Conservation (phyloP, 2,113 vertebrate genomes). For the Ancistrus triradiatus region DNA sequence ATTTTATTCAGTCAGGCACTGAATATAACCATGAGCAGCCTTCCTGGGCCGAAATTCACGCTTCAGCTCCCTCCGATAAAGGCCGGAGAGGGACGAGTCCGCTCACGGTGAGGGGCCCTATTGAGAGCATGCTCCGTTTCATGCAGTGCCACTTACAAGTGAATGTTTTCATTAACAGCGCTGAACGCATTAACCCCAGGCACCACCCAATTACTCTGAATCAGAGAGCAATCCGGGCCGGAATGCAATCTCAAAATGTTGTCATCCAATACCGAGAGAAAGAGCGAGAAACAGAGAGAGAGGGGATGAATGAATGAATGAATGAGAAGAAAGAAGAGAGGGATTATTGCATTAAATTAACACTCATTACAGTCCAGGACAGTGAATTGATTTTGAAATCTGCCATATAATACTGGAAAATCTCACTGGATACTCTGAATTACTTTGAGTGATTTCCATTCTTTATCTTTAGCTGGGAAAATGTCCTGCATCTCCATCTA, state of each 20-base stretch:
- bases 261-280: constrained; percentile 86
- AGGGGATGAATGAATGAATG: not conserved
- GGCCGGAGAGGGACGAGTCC: constrained; percentile 74
- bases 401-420: constrained; percentile 94
- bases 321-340: not conserved
- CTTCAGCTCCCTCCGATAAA: constrained; percentile 97
- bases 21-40: constrained; percentile 99
- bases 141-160: constrained; percentile 97
- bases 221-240: constrained; percentile 97
- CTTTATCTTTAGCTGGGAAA: constrained; percentile 66
- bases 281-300: constrained; percentile 25
- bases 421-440: constrained; percentile 82
- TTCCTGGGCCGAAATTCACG: constrained; percentile 95
- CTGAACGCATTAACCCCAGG: constrained; percentile 99
- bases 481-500: constrained; percentile 68
- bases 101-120: constrained; percentile 78
- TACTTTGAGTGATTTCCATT: too few relatives aligned
- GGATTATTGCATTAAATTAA: constrained; percentile 79
- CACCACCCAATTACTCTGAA: constrained; percentile 99
- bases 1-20: constrained; percentile 94
- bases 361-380: constrained; percentile 86
- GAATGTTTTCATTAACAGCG: constrained; percentile 99
- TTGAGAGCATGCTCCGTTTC: constrained; percentile 96
- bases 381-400: constrained; percentile 87
- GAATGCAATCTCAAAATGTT: constrained; percentile 97